Percentiles rank a stretch among this genome's conserved stretches.
These are phyloP conservation scores for Megaleporinus macrocephalus DNA, from an alignment of 2,113 vertebrate genomes.

Conservation along the genomic window DNA sequence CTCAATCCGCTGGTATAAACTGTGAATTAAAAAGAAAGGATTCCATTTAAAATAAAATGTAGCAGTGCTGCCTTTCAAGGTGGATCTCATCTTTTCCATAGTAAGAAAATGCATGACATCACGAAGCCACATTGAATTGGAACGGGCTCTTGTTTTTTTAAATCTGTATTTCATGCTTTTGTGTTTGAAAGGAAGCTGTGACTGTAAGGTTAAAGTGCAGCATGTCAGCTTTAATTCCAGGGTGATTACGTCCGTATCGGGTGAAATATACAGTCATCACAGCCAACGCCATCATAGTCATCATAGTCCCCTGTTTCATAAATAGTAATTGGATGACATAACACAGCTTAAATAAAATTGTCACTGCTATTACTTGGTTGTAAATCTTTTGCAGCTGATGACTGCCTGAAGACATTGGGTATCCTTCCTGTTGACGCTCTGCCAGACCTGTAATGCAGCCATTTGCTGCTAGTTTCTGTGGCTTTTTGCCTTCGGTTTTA, in stretches of 20 bases:
- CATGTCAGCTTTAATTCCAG: background rate
- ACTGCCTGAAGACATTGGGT: background rate
- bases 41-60: no score
- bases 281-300: no score
- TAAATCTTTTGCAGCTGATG: background rate
- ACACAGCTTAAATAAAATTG: background rate
- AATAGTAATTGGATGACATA: background rate
- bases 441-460: conserved; percentile 1
- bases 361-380: background rate
- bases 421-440: background rate
- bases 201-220: background rate
- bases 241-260: background rate
- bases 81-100: no score
- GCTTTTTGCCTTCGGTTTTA: background rate
- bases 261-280: background rate
- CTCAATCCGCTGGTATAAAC: no score
- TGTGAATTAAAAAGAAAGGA: no score
- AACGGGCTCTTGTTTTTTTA: background rate
- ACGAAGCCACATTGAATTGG: no score
- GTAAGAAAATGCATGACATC: no score
- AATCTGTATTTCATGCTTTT: background rate
- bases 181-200: background rate
- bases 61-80: no score
- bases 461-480: background rate
- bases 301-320: background rate